Evolutionary conservation across 2,888 invertebrate species (phyloP).

Genomic region (Drosophila subquinaria): DNA sequence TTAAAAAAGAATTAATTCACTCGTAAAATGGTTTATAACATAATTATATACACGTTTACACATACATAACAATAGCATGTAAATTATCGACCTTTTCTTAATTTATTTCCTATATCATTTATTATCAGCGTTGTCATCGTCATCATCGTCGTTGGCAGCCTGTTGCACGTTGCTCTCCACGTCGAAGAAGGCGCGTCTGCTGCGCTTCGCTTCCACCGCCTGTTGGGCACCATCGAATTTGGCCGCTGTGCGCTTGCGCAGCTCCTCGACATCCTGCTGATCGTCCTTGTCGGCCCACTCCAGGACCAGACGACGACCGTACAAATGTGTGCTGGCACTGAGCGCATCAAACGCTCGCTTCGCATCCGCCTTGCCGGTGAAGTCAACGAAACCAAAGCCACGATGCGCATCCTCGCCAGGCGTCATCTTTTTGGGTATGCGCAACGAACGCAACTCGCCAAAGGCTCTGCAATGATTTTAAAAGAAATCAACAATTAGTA

Average conservation of each 20-base stretch:
- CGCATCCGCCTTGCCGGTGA: constrained; percentile 94
- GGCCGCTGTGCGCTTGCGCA: constrained; percentile 94
- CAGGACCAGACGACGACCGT: constrained; percentile 96
- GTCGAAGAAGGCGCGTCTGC: constrained; percentile 86
- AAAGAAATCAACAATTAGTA: too few species aligned
- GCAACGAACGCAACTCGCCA: constrained; percentile 95
- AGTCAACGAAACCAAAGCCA: constrained; percentile 99
- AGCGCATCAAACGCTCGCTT: constrained; percentile 97
- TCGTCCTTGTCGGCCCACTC: constrained; percentile 93
- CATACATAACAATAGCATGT: constrained; percentile 16
- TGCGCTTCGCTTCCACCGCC: constrained; percentile 81
- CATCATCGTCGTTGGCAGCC: constrained; percentile 43
- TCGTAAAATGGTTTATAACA: constrained; percentile 8
- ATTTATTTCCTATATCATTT: constrained; percentile 9
- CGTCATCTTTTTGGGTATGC: constrained; percentile 95
- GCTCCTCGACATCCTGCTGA: constrained; percentile 91
- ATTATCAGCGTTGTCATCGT: constrained; percentile 19
- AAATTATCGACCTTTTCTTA: constrained; percentile 2
- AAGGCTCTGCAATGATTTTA: constrained; percentile 89
- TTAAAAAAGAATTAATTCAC: not conserved
- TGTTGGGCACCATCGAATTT: constrained; percentile 86
- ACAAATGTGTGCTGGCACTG: constrained; percentile 98
- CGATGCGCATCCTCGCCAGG: constrained; percentile 91
- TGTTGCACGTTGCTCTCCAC: constrained; percentile 52
- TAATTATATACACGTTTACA: constrained; percentile 25